phyloP scores from a whole-genome alignment of 2,113 vertebrate species.

The Ranitomeya variabilis region DNA sequence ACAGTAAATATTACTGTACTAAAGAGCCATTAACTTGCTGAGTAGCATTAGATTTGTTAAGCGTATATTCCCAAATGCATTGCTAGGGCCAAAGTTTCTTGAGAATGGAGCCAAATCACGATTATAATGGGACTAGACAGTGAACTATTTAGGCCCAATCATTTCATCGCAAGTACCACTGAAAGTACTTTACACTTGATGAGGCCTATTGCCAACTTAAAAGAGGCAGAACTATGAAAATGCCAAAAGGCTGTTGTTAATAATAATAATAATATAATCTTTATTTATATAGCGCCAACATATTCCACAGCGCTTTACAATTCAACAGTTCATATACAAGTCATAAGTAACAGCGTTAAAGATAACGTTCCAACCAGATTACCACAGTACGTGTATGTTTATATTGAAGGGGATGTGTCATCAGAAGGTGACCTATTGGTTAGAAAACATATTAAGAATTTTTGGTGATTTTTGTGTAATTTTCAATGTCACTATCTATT shows the following conservation, averaged over 20 bases:
- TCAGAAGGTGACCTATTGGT: too few relatives aligned
- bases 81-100: not conserved
- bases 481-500: too few relatives aligned
- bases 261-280: too few relatives aligned
- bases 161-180: not conserved
- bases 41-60: constrained; percentile 13
- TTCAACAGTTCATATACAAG: too few relatives aligned
- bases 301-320: too few relatives aligned
- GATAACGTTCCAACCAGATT: not conserved
- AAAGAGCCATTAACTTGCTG: constrained; percentile 18
- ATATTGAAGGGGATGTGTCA: too few relatives aligned
- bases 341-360: too few relatives aligned
- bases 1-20: constrained; percentile 30
- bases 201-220: not conserved
- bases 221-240: not conserved
- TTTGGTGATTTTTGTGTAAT: too few relatives aligned
- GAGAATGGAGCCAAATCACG: not conserved
- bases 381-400: not conserved
- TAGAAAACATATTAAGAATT: too few relatives aligned
- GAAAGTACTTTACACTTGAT: not conserved
- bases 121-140: not conserved
- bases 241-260: not conserved
- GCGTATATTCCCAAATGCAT: not conserved
- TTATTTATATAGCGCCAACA: too few relatives aligned
- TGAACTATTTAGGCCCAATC: not conserved